Conservation (phyloP, 2,113 vertebrate genomes). For the Pteronura brasiliensis region DNA sequence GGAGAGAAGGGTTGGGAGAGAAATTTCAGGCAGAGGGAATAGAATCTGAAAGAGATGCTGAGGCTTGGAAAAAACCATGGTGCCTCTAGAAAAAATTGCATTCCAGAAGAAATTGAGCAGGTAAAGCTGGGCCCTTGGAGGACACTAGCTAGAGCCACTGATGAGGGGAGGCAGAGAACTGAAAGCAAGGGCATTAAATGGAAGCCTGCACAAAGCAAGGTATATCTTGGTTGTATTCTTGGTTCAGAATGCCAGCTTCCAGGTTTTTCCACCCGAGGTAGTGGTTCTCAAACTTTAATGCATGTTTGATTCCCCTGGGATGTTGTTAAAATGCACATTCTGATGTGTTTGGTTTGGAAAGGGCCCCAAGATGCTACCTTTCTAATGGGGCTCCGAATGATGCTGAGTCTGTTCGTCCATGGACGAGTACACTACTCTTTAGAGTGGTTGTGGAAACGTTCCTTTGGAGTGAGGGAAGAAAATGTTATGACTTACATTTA, state of each 20-base stretch:
- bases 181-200: neutral
- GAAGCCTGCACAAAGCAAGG: neutral
- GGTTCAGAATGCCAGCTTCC: neutral
- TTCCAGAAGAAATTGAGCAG: neutral
- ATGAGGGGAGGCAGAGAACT: neutral
- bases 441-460: neutral
- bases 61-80: neutral
- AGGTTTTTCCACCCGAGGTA: rapidly evolving
- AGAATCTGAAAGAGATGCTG: neutral
- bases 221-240: neutral
- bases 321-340: neutral
- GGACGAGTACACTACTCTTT: neutral
- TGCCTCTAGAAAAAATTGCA: neutral
- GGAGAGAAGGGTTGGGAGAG: neutral
- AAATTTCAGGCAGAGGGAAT: neutral
- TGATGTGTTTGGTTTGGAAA: neutral
- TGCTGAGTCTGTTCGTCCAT: neutral
- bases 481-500: neutral
- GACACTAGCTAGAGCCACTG: neutral
- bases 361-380: neutral
- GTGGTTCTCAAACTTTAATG: neutral
- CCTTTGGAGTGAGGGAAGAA: neutral
- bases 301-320: neutral
- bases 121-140: neutral
- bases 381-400: neutral